These are phyloP conservation scores for Rhyacichthys aspro DNA, from an alignment of 2,797 vertebrate genomes.

Conservation along the genomic window DNA sequence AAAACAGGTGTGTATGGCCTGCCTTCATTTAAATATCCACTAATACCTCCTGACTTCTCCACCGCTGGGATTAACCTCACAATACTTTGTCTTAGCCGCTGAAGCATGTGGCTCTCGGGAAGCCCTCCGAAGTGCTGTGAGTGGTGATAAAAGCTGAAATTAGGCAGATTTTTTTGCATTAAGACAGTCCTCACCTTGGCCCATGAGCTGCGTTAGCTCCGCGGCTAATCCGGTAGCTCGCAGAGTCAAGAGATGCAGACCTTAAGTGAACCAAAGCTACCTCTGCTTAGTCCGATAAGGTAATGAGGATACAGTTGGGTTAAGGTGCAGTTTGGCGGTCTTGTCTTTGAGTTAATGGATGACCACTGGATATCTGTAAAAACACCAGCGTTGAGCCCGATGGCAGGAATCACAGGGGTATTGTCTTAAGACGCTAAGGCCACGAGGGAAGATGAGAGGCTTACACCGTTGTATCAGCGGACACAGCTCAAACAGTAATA, in stretches of 20 bases:
- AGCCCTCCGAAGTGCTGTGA: conserved; percentile 52
- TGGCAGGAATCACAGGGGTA: conserved; percentile 46
- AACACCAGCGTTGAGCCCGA: conserved; percentile 16
- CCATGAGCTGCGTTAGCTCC: conserved; percentile 53
- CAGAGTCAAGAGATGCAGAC: conserved; percentile 63
- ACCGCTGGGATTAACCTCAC: conserved; percentile 66
- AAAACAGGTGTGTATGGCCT: conserved; percentile 59
- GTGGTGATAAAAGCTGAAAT: conserved; percentile 67
- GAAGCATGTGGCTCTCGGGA: conserved; percentile 32
- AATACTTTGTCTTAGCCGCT: conserved; percentile 71
- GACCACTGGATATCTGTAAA: conserved; percentile 66
- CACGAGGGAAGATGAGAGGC: conserved; percentile 64
- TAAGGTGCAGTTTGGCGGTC: conserved; percentile 51
- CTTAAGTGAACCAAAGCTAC: conserved; percentile 62
- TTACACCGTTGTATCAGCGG: conserved; percentile 61
- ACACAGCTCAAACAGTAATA: conserved; percentile 49
- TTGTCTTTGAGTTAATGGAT: conserved; percentile 55
- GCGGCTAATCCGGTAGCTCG: conserved; percentile 71
- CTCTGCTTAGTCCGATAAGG: conserved; percentile 65
- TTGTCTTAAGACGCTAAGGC: conserved; percentile 74
- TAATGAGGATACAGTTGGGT: conserved; percentile 66
- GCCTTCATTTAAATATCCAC: conserved; percentile 64
- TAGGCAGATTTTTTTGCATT: conserved; percentile 70
- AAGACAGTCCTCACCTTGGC: conserved; percentile 74
- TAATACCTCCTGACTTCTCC: conserved; percentile 62